Evolutionary conservation across 2,888 invertebrate genomes (phyloP), one percentile per base, ranked within the genome.

Genomic region (Osmoderma eremita): DNA sequence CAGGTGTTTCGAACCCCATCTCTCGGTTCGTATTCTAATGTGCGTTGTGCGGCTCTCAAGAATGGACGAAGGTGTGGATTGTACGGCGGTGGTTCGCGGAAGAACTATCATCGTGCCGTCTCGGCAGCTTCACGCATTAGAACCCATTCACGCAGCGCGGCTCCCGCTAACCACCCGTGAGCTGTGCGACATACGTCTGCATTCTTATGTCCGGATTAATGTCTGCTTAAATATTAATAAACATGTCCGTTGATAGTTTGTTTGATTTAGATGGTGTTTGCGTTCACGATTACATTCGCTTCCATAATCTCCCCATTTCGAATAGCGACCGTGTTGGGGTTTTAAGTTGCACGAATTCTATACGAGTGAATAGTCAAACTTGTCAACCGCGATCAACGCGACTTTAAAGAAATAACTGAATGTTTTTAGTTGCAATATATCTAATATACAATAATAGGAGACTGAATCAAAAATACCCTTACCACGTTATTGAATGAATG

Each of bases 111-210:
- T 62, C 73, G 71, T 72, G 73, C 70, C 74, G 74, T 74, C 72
- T 73, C 75, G 74, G 71, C 71, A 65, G 65, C 71, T 71, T 68
- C 64, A 67, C 75, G 75, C 73, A 75, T 75, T 75, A 75, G 70
- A 56, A 62, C 67, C 48, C 71, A 73, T 72, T 72, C 69, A 70
- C 71, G 65, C 61, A 54, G 50, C 63, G 54, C 41, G 69, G 63
- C 63, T 67, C 63, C 71, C 66, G 70, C 71, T 70, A 72, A 71
- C 72, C 72, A 70, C 69, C 72, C 71, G 69, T 67, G 68, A 70
- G 65, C 63, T 42, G 49, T 49, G 48, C 56, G 64, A 70, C 69
- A 72, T 71, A 67, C 68, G 71, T 68, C 69, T 72, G 73, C 71
- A 73, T 73, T 73, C 70, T 71, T 70, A 69, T 68, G 67, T 56